Evolutionary conservation across 1,140 invertebrate genomes (phyloP), one percentile per base, ranked within the genome.

Genomic region (Anastrepha ludens): DNA sequence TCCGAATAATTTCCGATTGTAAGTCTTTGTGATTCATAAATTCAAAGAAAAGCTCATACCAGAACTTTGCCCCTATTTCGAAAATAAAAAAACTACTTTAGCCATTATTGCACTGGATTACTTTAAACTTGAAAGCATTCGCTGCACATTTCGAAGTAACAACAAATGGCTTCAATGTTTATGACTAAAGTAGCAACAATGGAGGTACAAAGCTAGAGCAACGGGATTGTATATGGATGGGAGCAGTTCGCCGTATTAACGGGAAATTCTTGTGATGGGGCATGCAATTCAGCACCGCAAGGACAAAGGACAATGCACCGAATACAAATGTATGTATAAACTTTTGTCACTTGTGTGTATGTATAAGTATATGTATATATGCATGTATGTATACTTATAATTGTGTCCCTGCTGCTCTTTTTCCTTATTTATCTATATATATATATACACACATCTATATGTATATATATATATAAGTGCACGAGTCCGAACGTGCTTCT

Each of bases 91-190:
- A 78, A 78, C 13, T 44, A 78, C 74, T 78, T 78, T 78, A 55
- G n/a, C 74, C 74, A 78, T 55, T 78, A 78, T 78, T 3, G 44
- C 47, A 50, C 39, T 1, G 44, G n/a, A 74, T 74, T 55, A 78
- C 47, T 47, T 78, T 78, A 78, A 78, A 78, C 29, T 78, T 78
- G 17, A 78, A 78, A 55, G 74, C 17, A 67, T 67, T 67, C 64
- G 3, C 3, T 29, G 74, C 74, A 2, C 47, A 58, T 20, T 81
- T 55, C 74, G n/a, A 55, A 55, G 15, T 11, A 81, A 29, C 74
- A 55, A 7, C 47, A 55, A 50, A 55, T 55, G 74, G 47, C 41
- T 81, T 81, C 17, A 58, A 81, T 81, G 74, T 81, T 58, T 81
- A 13, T n/a, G 47, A 81, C 74, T 62, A 17, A 8, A 17, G 13